Evolutionary conservation across 2,113 vertebrate species (phyloP), one percentile per base, ranked within the genome.

Genomic region (Nannospalax galili): DNA sequence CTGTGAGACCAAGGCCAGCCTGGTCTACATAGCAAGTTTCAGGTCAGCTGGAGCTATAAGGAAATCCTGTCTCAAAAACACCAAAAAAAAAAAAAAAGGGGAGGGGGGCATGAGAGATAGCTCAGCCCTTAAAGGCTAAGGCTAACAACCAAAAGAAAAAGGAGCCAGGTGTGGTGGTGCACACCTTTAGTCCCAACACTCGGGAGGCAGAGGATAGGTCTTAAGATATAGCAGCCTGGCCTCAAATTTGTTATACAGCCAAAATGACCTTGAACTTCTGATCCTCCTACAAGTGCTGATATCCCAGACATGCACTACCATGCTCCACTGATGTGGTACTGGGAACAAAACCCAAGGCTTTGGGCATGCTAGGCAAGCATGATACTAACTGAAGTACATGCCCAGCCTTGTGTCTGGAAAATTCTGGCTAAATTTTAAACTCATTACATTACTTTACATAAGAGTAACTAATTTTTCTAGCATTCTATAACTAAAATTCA

Each of bases 401-500:
- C 30, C 12, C 52, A 69, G 3, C 26, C 48, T 56, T 56, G 10
- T 45, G 48, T 77, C 60, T 42, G 45, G 35, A 88, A 62, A 93
- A 70, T 85, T 56, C 82, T 79, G 79, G 42, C 77, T 87, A 87
- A 94, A 24, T 30, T 85, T 1, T 40, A 40, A 95, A 80, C 15
- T 90, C 56, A 72, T 80, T 90, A 87, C 60, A 84, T 32, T 32
- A 60, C 17, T 35, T 32, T 56, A 65, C n/a, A 70, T 75, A 0
- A 94, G 28, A 95, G 3, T 72, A 72, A 81, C 0, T 64, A 56
- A 72, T n/a, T n/a, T n/a, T 70, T 79, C 86, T 26, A 79, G n/a
- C 35, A 94, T 11, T 35, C 84, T 89, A 94, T 75, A 87, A 16
- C 45, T 80, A 70, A 87, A 90, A 89, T 48, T 42, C 67, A 35